phyloP scores from a whole-genome alignment of 2,888 invertebrate species.

The Ectobius pallidus region DNA sequence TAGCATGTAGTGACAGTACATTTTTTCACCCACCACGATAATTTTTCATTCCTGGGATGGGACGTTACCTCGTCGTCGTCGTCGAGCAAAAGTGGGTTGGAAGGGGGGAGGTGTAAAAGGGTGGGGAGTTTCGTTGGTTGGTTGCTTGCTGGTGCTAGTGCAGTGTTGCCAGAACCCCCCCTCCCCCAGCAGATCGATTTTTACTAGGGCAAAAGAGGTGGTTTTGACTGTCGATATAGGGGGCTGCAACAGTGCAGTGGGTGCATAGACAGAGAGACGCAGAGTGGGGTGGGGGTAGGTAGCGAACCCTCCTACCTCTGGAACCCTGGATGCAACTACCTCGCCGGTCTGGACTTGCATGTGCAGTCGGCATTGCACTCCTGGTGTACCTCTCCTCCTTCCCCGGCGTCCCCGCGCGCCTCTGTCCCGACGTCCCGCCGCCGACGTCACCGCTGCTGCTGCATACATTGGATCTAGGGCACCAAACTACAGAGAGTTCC shows the following conservation, averaged over 20 bases:
- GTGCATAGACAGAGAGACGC: conserved; percentile 5
- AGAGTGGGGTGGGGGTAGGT: background rate
- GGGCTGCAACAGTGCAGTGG: conserved; percentile 13
- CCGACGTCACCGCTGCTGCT: conserved; percentile 20
- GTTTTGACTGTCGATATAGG: conserved; percentile 17
- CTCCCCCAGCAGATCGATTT: conserved; percentile 38
- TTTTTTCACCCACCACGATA: conserved; percentile 41
- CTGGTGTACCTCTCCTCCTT: background rate
- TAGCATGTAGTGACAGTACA: conserved; percentile 40
- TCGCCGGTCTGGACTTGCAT: conserved; percentile 10
- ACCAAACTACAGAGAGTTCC: background rate
- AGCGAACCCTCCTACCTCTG: background rate
- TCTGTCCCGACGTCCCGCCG: conserved; percentile 27
- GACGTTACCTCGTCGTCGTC: conserved; percentile 30
- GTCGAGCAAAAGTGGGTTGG: background rate
- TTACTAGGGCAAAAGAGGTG: conserved; percentile 40
- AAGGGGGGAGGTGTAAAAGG: background rate
- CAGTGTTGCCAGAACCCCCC: conserved; percentile 35
- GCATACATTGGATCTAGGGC: conserved; percentile 17
- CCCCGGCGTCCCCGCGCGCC: background rate
- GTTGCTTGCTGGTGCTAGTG: conserved; percentile 25
- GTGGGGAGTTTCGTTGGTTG: background rate
- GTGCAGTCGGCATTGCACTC: conserved; percentile 12
- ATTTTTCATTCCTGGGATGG: conserved; percentile 42
- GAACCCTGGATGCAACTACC: conserved; percentile 4